Evolutionary conservation across 2,113 vertebrate genomes (phyloP), one percentile per base, ranked within the genome.

Genomic region (Tenebrosternarchus preto): DNA sequence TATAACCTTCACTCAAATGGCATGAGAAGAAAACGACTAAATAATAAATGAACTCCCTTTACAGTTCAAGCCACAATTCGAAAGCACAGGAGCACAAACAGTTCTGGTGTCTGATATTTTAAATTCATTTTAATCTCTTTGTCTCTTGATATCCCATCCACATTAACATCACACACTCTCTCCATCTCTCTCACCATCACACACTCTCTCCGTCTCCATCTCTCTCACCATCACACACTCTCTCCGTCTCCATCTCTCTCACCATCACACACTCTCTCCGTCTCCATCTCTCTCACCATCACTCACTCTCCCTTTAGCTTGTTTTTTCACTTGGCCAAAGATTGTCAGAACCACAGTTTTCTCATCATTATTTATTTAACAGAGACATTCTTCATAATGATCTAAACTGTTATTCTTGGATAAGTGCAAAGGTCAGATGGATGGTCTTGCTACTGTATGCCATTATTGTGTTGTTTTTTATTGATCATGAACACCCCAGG

Each of bases 1-100:
- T 80, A 66, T 78, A 74, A 81, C 82, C 64, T 82, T 85, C 66
- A 83, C 46, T 85, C 8, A 80, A 80, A 84, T 79, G 15, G 77
- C 56, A 15, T 31, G 33, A 55, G 60, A 82, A 50, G 55, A 71
- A 36, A 25, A 73, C 9, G 29, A 31, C 9, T 84, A 75, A 88
- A 85, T 78, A 86, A 85, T 83, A 77, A 56, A 83, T 76, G 72
- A 22, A n/a, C 8, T 80, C 73, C 64, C 33, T 25, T 82, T 77
- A 69, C 66, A 76, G 67, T 68, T 74, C 67, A 46, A 78, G 72
- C 83, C 46, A 72, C 80, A 69, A 85, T 85, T 86, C 87, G 55
- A 81, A 84, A 84, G 61, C 73, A 39, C 22, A 66, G 50, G 50
- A 29, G 56, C 31, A 79, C 50, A 80, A 85, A 82, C 59, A 19